These are phyloP conservation scores for Archocentrus centrarchus DNA, from an alignment of 2,113 vertebrate species.

Conservation along the genomic window DNA sequence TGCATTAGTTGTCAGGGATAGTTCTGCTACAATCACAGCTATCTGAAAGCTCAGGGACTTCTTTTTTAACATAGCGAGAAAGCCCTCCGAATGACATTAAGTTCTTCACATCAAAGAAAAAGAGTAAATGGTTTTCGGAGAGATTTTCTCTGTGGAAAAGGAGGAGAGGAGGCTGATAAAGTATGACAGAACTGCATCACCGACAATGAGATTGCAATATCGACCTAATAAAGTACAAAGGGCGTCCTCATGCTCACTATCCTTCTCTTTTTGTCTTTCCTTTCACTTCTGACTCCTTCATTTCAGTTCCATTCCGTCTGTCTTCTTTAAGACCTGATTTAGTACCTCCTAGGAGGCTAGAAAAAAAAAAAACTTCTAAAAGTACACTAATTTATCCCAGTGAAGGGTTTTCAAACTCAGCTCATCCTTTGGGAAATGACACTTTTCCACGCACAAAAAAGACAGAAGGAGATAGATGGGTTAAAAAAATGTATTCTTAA, in stretches of 20 bases:
- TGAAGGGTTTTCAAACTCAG: slow-evolving; percentile 35
- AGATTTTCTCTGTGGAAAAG: slow-evolving; percentile 30
- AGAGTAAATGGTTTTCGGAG: slow-evolving; percentile 58
- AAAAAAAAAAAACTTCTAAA: slow-evolving; percentile 38
- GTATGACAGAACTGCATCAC: slow-evolving; percentile 36
- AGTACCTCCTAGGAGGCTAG: slow-evolving; percentile 34
- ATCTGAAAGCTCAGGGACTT: slow-evolving; percentile 49
- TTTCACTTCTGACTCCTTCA: slow-evolving; percentile 17
- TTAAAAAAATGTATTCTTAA: not conserved
- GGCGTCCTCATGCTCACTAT: slow-evolving; percentile 42
- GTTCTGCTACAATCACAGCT: slow-evolving; percentile 44
- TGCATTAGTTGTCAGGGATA: slow-evolving; percentile 50
- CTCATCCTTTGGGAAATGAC: slow-evolving; percentile 25
- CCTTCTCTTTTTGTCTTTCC: slow-evolving; percentile 31
- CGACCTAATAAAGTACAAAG: slow-evolving; percentile 62
- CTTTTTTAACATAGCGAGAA: slow-evolving; percentile 44
- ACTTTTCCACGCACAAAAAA: not conserved
- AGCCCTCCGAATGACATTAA: slow-evolving; percentile 45
- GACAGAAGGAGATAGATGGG: slow-evolving; percentile 16
- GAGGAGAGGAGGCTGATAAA: slow-evolving; percentile 53
- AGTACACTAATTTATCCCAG: slow-evolving; percentile 49
- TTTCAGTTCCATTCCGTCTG: slow-evolving; percentile 7
- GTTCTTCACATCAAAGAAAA: slow-evolving; percentile 67
- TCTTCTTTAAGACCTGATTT: slow-evolving; percentile 28
- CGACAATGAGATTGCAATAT: slow-evolving; percentile 58